phyloP scores from a whole-genome alignment of 1,140 invertebrate species.

The Trachymyrmex cornetzi region DNA sequence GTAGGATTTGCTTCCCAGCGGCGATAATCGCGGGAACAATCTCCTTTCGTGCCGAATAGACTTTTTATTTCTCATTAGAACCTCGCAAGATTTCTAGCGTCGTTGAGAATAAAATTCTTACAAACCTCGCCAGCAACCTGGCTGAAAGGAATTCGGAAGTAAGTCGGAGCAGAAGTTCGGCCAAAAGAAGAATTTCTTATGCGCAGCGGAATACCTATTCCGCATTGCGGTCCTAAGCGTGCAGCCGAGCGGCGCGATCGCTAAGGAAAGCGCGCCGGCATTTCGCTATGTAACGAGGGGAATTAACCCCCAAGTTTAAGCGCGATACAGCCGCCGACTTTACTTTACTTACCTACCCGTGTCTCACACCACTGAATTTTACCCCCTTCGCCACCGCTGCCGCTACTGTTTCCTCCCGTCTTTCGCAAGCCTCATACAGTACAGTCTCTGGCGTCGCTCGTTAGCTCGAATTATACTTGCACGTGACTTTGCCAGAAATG shows the following conservation, averaged over 20 bases:
- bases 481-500: constrained; percentile 54
- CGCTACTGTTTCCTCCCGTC: constrained; percentile 42
- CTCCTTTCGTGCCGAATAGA: constrained; percentile 41
- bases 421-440: constrained; percentile 29
- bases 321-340: constrained; percentile 76
- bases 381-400: constrained; percentile 38
- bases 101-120: constrained; percentile 58
- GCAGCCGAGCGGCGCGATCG: constrained; percentile 77
- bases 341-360: constrained; percentile 71
- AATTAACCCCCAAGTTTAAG: constrained; percentile 82
- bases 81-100: constrained; percentile 43
- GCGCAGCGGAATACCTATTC: constrained; percentile 69
- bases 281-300: constrained; percentile 80
- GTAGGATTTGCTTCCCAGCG: not conserved
- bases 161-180: constrained; percentile 69
- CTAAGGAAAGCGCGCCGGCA: constrained; percentile 75
- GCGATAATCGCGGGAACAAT: constrained; percentile 50
- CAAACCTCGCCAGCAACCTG: constrained; percentile 42
- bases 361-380: constrained; percentile 62
- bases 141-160: constrained; percentile 59
- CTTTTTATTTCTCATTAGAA: constrained; percentile 50
- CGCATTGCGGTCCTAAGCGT: constrained; percentile 81
- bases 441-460: constrained; percentile 68
- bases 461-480: constrained; percentile 78
- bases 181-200: constrained; percentile 68